These are phyloP conservation scores for Ochotona princeps DNA, from an alignment of 2,113 vertebrate genomes.

Conservation along the genomic window DNA sequence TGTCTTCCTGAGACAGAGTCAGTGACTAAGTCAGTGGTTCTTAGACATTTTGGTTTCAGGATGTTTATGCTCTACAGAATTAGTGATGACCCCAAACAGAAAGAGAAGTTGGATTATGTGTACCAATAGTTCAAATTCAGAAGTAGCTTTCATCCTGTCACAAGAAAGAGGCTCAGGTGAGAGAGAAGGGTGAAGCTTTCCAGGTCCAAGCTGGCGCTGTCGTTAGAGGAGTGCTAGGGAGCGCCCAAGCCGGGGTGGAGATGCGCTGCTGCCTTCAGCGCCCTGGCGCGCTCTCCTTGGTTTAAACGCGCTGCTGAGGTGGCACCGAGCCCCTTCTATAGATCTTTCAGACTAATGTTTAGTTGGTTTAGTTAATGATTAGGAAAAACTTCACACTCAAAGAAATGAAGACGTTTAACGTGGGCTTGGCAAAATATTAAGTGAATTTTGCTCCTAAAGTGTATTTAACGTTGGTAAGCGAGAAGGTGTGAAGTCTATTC, in stretches of 20 bases:
- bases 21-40: too few species aligned
- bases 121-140: too few species aligned
- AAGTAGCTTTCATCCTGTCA: not conserved
- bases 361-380: slow-evolving; percentile 56
- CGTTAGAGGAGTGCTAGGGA: not conserved
- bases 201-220: not conserved
- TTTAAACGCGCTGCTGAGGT: slow-evolving; percentile 73
- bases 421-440: not conserved
- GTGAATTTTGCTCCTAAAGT: slow-evolving; percentile 66
- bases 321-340: slow-evolving; percentile 59
- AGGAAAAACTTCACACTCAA: slow-evolving; percentile 32
- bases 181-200: not conserved
- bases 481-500: not conserved
- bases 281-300: not conserved
- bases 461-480: slow-evolving; percentile 73
- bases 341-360: slow-evolving; percentile 66
- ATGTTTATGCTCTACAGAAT: too few species aligned
- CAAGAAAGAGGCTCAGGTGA: not conserved
- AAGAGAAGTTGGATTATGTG: too few species aligned
- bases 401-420: slow-evolving; percentile 56
- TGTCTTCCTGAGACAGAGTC: too few species aligned
- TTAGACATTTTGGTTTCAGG: too few species aligned
- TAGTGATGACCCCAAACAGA: too few species aligned
- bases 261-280: slow-evolving; percentile 23
- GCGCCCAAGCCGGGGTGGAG: not conserved